phyloP scores from a whole-genome alignment of 2,113 vertebrate genomes.

The Nycticryphes semicollaris region DNA sequence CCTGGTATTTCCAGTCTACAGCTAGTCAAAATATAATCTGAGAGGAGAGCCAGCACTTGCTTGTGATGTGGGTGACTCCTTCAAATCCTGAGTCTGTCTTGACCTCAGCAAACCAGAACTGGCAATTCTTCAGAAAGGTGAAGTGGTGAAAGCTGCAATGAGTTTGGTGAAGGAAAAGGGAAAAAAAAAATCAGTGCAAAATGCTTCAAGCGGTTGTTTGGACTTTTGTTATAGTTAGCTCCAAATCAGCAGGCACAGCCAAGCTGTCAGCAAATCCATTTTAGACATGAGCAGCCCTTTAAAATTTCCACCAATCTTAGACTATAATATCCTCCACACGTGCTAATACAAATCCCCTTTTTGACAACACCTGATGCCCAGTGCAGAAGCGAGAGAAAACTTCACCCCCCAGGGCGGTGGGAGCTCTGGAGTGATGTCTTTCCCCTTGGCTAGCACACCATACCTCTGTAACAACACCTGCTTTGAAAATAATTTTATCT shows the following conservation, averaged over 20 bases:
- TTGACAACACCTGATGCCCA: not conserved
- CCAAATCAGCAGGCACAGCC: not conserved
- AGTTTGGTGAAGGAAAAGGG: not conserved
- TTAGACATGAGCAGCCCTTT: not conserved
- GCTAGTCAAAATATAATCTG: not conserved
- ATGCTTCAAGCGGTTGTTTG: not conserved
- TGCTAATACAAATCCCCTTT: not conserved
- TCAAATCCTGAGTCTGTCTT: not conserved
- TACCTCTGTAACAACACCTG: not conserved
- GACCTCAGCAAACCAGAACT: not conserved
- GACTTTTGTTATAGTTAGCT: not conserved
- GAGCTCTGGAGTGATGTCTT: not conserved
- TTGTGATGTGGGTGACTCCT: not conserved
- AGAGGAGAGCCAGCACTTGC: not conserved
- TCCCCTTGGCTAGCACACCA: not conserved
- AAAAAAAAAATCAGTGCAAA: not conserved
- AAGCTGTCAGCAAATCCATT: not conserved
- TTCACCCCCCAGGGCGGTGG: not conserved
- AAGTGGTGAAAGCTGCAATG: not conserved
- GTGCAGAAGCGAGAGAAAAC: not conserved
- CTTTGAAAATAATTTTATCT: not conserved
- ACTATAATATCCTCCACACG: not conserved
- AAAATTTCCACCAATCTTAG: not conserved
- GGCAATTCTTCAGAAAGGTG: not conserved
- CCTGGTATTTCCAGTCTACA: not conserved